Evolutionary conservation across 2,888 invertebrate species (phyloP).

Genomic region (Conistra vaccinii): DNA sequence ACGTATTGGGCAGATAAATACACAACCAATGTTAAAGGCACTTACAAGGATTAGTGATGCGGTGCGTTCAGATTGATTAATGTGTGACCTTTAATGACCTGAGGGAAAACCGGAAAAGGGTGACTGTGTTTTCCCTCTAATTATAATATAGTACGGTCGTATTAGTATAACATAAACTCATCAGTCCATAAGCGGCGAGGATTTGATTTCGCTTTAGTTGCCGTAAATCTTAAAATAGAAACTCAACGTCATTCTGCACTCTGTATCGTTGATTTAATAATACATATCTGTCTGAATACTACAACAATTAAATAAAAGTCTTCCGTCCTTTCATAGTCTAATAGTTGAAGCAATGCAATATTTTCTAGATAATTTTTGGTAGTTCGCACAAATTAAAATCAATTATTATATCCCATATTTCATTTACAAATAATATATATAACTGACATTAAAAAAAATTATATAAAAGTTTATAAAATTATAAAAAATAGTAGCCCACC

Average conservation of each 20-base stretch:
- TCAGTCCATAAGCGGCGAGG: no score
- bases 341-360: no score
- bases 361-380: neutral
- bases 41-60: conserved; percentile 2
- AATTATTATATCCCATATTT: neutral
- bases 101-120: neutral
- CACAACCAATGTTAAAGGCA: conserved; percentile 13
- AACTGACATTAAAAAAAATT: no score
- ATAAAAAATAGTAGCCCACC: no score
- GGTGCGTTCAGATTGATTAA: conserved; percentile 22
- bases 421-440: no score
- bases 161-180: neutral
- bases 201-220: no score
- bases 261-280: neutral
- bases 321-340: no score
- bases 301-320: no score
- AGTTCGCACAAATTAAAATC: neutral
- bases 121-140: neutral
- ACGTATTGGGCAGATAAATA: neutral
- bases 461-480: no score
- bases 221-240: neutral
- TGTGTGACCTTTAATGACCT: conserved; percentile 14
- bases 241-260: neutral
- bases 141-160: neutral
- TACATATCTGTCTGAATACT: neutral